Conservation (phyloP, 2,888 invertebrate genomes). For the Philereme transversata region DNA sequence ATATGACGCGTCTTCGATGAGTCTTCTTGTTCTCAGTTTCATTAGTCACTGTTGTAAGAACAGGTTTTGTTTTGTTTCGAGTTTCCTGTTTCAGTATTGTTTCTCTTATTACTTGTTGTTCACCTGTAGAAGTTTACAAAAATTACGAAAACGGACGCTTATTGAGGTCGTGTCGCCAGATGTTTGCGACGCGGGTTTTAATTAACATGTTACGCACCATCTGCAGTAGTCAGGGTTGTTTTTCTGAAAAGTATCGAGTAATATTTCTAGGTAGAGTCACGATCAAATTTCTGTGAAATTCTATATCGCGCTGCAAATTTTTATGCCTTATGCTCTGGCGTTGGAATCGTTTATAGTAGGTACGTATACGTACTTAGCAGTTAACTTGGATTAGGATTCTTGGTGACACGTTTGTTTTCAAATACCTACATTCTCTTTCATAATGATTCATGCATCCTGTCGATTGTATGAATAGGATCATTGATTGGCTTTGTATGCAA, state of each 20-base stretch:
- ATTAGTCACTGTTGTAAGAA: slow-evolving; percentile 14
- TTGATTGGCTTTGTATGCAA: slow-evolving; percentile 55
- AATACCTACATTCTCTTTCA: slow-evolving; percentile 39
- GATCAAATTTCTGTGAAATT: slow-evolving; percentile 14
- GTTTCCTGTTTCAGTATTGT: slow-evolving; percentile 6
- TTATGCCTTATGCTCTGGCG: not conserved
- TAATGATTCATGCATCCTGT: slow-evolving; percentile 60
- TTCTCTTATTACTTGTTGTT: slow-evolving; percentile 24
- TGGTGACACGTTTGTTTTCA: slow-evolving; percentile 17
- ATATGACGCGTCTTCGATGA: not conserved
- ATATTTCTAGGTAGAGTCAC: slow-evolving; percentile 9
- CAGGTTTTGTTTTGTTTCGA: not conserved
- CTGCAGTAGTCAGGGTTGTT: slow-evolving; percentile 34
- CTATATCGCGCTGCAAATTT: slow-evolving; percentile 10
- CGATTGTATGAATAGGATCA: slow-evolving; percentile 53
- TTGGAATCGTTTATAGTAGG: not conserved
- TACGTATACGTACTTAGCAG: not conserved
- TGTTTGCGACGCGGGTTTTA: slow-evolving; percentile 47
- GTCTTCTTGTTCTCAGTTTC: slow-evolving; percentile 8
- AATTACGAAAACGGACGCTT: slow-evolving; percentile 40
- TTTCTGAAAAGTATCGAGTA: slow-evolving; percentile 25
- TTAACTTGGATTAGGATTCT: not conserved
- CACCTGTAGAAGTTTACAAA: slow-evolving; percentile 40
- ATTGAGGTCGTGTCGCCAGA: slow-evolving; percentile 50
- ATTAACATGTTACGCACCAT: slow-evolving; percentile 40